Evolutionary conservation across 2,797 vertebrate genomes (phyloP).

Genomic region (Myotis findleyi): DNA sequence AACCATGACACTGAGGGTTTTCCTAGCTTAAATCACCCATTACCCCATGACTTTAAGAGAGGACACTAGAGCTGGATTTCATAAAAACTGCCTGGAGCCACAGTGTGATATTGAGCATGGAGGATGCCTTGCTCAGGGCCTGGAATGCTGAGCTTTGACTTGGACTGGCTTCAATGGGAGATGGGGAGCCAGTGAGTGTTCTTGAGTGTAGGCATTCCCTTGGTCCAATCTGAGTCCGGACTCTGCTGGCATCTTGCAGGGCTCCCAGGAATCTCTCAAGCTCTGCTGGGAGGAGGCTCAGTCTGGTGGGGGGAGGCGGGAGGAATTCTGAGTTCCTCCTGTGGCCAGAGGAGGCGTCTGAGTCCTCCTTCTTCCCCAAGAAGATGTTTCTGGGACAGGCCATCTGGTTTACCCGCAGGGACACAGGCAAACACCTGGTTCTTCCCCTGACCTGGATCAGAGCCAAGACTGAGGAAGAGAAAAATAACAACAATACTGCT

Average conservation of each 20-base stretch:
- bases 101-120: rapidly evolving
- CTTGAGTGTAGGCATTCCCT: too few species aligned
- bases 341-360: neutral
- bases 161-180: neutral
- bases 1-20: neutral
- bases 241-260: neutral
- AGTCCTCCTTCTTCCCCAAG: neutral
- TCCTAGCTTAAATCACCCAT: neutral
- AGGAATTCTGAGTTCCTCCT: neutral
- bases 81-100: neutral
- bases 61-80: neutral
- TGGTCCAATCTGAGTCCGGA: neutral
- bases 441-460: neutral
- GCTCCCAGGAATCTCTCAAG: neutral
- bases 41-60: too few species aligned
- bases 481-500: neutral
- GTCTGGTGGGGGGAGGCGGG: too few species aligned
- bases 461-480: neutral
- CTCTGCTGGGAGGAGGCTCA: neutral
- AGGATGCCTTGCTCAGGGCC: neutral
- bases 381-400: neutral
- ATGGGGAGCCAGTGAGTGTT: neutral
- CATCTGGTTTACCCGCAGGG: neutral
- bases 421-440: neutral
- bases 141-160: neutral